These are phyloP conservation scores for Notodonta ziczac DNA, from an alignment of 2,888 invertebrate species.

Conservation along the genomic window DNA sequence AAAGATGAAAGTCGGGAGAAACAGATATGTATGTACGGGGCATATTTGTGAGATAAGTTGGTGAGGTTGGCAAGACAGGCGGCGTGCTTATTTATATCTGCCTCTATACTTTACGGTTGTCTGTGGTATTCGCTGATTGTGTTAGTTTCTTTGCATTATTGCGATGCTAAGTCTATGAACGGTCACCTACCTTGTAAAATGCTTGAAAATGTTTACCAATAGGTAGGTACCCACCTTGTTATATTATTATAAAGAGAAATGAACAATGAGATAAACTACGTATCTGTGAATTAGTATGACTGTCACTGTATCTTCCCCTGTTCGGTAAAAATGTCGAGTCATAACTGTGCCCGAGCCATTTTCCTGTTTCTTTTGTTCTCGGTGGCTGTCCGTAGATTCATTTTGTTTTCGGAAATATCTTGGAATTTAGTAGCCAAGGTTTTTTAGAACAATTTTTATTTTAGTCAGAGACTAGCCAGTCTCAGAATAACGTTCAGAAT, in stretches of 20 bases:
- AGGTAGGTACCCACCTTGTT: conserved; percentile 7
- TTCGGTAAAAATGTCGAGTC: conserved; percentile 18
- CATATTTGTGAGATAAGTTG: conserved; percentile 63
- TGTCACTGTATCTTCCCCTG: conserved; percentile 13
- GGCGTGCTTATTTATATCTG: conserved; percentile 67
- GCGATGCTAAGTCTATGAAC: conserved; percentile 47
- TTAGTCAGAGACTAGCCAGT: neutral
- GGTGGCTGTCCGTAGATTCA: neutral
- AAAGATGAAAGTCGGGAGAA: conserved; percentile 51
- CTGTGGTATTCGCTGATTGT: conserved; percentile 70
- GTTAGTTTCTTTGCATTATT: conserved; percentile 67
- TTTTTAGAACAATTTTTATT: neutral
- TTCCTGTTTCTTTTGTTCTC: conserved; percentile 22
- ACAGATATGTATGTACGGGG: conserved; percentile 42
- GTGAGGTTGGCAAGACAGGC: conserved; percentile 55
- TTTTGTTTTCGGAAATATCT: neutral
- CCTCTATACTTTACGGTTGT: conserved; percentile 58
- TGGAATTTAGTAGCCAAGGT: neutral
- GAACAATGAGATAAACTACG: neutral
- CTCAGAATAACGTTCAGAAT: conserved; percentile 17
- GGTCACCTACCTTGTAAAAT: conserved; percentile 26
- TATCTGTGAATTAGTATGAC: neutral
- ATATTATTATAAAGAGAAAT: neutral
- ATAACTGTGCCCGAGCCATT: conserved; percentile 16
- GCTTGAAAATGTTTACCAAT: conserved; percentile 5